phyloP scores from a whole-genome alignment of 2,113 vertebrate genomes.

The Ceyx margarethae region DNA sequence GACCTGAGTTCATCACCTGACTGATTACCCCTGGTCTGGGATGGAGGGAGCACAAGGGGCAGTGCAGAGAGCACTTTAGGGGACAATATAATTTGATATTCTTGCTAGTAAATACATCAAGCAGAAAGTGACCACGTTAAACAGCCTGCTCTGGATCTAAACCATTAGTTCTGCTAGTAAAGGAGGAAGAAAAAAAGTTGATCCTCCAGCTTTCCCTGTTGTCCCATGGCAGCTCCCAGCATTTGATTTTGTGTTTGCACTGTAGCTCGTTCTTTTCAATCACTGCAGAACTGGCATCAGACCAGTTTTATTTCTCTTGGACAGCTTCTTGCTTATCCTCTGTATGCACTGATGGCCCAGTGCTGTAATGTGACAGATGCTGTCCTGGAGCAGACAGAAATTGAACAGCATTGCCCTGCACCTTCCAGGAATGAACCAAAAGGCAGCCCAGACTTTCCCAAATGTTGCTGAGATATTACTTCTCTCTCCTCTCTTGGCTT shows the following conservation, averaged over 20 bases:
- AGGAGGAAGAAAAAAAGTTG: not conserved
- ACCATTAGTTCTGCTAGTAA: not conserved
- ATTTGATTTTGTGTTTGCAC: not conserved
- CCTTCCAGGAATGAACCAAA: not conserved
- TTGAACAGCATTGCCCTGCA: not conserved
- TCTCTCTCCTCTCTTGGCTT: not conserved
- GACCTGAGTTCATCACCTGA: not conserved
- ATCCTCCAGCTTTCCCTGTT: not conserved
- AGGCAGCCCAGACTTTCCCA: not conserved
- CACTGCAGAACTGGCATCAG: not conserved
- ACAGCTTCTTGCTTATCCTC: not conserved
- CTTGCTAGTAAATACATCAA: constrained; percentile 24
- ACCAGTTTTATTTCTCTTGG: not conserved
- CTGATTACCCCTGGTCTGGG: not conserved
- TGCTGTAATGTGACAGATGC: constrained; percentile 13
- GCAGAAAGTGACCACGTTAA: not conserved
- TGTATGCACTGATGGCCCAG: not conserved
- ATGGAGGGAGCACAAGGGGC: not conserved
- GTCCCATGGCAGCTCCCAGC: not conserved
- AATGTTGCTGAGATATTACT: not conserved
- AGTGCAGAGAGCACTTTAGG: not conserved
- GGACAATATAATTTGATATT: constrained; percentile 22
- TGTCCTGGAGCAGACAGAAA: not conserved
- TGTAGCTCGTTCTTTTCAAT: not conserved
- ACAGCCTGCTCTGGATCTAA: not conserved